A percentile compares a stretch with the other conserved stretches of the same genome.
phyloP scores from a whole-genome alignment of 2,113 vertebrate genomes.

The Miniopterus natalensis region DNA sequence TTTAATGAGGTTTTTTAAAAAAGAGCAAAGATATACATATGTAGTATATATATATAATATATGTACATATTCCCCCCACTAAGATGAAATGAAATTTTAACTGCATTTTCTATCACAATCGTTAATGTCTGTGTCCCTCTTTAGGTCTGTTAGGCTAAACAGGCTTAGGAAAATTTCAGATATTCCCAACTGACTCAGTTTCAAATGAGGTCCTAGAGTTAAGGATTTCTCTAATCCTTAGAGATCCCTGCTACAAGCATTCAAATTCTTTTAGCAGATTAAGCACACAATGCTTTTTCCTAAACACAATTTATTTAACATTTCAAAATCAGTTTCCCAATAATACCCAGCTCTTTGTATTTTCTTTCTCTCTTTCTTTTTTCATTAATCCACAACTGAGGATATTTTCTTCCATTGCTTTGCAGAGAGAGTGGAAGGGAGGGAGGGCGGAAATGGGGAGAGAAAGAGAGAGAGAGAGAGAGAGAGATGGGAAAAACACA shows the following conservation, averaged over 20 bases:
- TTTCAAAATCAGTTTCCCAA: slow-evolving; percentile 31
- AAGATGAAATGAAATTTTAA: slow-evolving; percentile 23
- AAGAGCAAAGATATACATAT: background rate
- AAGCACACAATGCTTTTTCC: background rate
- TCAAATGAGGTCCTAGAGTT: background rate
- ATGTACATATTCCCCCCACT: background rate
- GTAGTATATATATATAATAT: background rate
- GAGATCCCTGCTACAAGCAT: background rate
- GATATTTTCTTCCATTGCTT: too few relatives aligned
- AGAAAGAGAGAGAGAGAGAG: too few relatives aligned
- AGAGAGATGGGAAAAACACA: too few relatives aligned
- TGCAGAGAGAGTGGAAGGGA: too few relatives aligned
- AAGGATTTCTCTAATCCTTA: background rate
- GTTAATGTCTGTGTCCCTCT: background rate
- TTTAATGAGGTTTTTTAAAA: slow-evolving; percentile 15
- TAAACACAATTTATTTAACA: slow-evolving; percentile 29
- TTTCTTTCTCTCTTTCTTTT: slow-evolving; percentile 12
- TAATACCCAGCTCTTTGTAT: slow-evolving; percentile 7
- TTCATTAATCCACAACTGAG: too few relatives aligned
- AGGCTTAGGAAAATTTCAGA: background rate
- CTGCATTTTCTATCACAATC: background rate
- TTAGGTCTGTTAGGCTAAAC: background rate
- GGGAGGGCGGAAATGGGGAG: too few relatives aligned
- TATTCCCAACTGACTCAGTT: background rate
- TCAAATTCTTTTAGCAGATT: slow-evolving; percentile 45